Base-by-base conservation (phyloP, 2,113 vertebrate genomes). In the Coregonus clupeaformis region DNA sequence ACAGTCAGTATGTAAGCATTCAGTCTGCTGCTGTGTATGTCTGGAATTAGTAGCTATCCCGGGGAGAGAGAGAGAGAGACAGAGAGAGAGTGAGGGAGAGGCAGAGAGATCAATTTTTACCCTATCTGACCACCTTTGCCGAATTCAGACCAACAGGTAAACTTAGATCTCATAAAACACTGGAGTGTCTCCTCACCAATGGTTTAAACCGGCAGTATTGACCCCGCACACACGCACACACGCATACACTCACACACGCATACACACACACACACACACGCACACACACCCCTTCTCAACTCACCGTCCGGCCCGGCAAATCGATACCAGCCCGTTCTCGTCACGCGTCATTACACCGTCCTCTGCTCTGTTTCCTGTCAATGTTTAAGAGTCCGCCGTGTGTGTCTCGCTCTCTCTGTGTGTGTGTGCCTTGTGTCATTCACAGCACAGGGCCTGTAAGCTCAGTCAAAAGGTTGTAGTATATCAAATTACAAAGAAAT, bases 261-360 rank as follows among this genome's bases (percentile, higher is more conserved):
- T 6, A 36, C 32, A 7, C 32, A 36, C 32, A 2, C 32, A 36
- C 6, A 0, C 32, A 36, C 32, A 2, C 32, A 36, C 32, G 6
- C 32, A 36, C 3, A 64, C 62, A 29, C 24, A 14, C 69, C 29
- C 69, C 75, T 27, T 49, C 25, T 29, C 57, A 60, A 7, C n/a
- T 16, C 66, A 62, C 57, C 9, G 22, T 13, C 52, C 66, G 30
- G 66, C 42, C 69, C 42, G 63, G 22, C 30, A 60, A 77, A 72
- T 72, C 22, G 45, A 72, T 77, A 66, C 25, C 47, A 71, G 47
- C 62, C 52, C n/a, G 24, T 47, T 60, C 72, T 77, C 4, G 45
- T 68, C 49, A 66, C 25, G 59, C 69, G 22, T 49, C 69, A 72
- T 68, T 72, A 68, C 29, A 60, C 24, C 45, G 6, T 45, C 55